phyloP scores from a whole-genome alignment of 2,888 invertebrate species.

The Trichopoda pennipes region DNA sequence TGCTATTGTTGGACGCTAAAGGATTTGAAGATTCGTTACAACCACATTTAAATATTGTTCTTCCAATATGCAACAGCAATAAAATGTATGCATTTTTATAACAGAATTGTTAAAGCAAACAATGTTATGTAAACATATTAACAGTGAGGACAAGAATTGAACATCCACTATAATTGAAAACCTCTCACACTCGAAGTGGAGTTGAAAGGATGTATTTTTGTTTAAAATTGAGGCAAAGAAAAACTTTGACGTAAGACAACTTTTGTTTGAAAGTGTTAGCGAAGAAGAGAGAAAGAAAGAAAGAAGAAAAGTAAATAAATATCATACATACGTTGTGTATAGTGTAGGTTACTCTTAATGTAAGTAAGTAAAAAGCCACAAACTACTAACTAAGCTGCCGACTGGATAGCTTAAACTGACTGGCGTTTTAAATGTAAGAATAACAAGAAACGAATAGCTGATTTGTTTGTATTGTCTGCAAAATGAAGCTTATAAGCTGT shows the following conservation, averaged over 20 bases:
- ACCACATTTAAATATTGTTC: constrained; percentile 44
- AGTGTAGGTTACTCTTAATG: constrained; percentile 7
- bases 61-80: constrained; percentile 35
- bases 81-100: constrained; percentile 62
- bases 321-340: background rate
- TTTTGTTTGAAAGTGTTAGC: background rate
- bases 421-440: constrained; percentile 12
- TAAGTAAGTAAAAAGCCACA: constrained; percentile 19
- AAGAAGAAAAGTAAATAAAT: background rate
- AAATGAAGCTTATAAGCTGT: constrained; percentile 63
- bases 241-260: background rate
- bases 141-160: constrained; percentile 16
- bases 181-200: no score
- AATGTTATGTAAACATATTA: background rate
- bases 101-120: constrained; percentile 23
- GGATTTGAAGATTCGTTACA: constrained; percentile 61
- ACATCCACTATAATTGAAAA: no score
- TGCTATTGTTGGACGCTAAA: constrained; percentile 72
- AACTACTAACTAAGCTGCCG: constrained; percentile 22
- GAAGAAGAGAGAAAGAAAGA: background rate
- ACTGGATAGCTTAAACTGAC: constrained; percentile 7
- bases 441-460: constrained; percentile 35
- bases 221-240: no score
- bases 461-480: constrained; percentile 60
- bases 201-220: no score